Conservation (phyloP, 2,797 vertebrate genomes). For the Syngnathus acus region DNA sequence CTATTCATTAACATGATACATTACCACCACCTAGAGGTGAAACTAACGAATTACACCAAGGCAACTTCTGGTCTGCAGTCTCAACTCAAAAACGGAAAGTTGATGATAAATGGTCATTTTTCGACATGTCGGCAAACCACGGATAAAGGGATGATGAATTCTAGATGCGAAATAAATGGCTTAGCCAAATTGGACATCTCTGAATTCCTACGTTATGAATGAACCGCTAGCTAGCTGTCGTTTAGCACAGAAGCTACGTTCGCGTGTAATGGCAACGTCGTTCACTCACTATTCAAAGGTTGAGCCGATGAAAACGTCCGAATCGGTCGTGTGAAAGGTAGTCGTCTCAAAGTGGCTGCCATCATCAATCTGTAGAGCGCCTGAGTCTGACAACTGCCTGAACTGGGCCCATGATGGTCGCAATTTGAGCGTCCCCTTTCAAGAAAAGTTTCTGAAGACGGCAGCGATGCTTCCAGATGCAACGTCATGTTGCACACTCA, state of each 20-base stretch:
- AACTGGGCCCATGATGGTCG: neutral
- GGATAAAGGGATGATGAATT: neutral
- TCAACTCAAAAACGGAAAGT: neutral
- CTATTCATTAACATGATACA: constrained; percentile 2
- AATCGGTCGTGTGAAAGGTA: neutral
- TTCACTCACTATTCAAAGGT: neutral
- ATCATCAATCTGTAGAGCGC: too few species aligned
- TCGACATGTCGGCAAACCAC: neutral
- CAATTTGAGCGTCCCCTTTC: neutral
- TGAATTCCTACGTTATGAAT: neutral
- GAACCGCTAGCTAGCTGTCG: neutral
- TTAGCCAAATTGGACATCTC: neutral
- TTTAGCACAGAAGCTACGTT: neutral
- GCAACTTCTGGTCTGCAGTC: neutral
- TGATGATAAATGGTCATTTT: neutral
- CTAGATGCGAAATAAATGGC: neutral
- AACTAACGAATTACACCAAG: neutral
- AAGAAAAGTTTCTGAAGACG: neutral
- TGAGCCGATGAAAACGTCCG: neutral
- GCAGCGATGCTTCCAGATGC: neutral
- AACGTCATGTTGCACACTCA: neutral
- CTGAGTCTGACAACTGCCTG: neutral
- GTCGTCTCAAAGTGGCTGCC: neutral
- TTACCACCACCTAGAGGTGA: neutral
- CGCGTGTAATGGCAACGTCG: neutral